Evolutionary conservation across 2,113 vertebrate species (phyloP).

Genomic region (Otus sunia): DNA sequence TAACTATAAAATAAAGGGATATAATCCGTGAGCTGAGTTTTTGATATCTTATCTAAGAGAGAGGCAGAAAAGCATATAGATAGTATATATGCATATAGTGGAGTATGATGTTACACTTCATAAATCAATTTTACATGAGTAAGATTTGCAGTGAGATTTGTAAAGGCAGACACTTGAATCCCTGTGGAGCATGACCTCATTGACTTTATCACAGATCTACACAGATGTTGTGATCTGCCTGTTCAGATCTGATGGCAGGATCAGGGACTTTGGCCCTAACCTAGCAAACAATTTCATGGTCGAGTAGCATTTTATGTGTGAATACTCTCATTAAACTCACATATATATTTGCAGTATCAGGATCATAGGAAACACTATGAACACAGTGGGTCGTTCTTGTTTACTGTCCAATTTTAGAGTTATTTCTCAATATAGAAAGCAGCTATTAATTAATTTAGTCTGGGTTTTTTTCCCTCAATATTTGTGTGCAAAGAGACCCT

Average conservation of each 20-base stretch:
- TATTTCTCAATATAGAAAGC: neutral
- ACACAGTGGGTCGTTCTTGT: neutral
- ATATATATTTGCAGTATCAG: neutral
- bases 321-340: neutral
- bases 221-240: neutral
- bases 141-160: neutral
- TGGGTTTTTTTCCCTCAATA: neutral
- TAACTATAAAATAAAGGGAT: neutral
- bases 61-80: neutral
- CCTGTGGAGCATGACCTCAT: neutral
- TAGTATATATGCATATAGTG: neutral
- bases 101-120: neutral
- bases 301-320: neutral
- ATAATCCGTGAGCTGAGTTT: neutral
- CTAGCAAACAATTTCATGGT: neutral
- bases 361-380: neutral
- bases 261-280: neutral
- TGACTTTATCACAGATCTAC: neutral
- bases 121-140: neutral
- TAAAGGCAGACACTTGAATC: neutral
- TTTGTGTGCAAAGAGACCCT: neutral
- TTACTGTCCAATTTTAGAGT: neutral
- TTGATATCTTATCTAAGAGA: neutral
- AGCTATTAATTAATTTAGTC: neutral
- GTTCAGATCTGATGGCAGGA: neutral